Percentiles rank a stretch among this genome's conserved stretches.
phyloP scores from a whole-genome alignment of 2,797 vertebrate genomes.

The Chelmon rostratus region DNA sequence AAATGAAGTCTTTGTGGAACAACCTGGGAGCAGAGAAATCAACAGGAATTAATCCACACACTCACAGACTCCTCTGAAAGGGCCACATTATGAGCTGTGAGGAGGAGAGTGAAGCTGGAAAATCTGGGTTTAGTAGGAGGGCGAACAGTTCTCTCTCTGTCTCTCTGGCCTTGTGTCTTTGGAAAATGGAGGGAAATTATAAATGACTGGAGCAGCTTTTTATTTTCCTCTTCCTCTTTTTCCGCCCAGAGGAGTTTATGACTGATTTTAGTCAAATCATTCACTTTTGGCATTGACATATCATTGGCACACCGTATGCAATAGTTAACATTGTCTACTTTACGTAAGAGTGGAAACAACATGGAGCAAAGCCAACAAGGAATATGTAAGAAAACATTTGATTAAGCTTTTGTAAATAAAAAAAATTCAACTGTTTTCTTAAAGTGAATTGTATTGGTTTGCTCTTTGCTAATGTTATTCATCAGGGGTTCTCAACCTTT shows the following conservation, averaged over 20 bases:
- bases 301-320: background rate
- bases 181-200: conserved; percentile 62
- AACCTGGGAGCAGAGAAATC: conserved; percentile 24
- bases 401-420: too few relatives aligned
- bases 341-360: background rate
- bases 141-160: conserved; percentile 57
- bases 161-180: conserved; percentile 37
- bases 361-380: background rate
- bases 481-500: too few relatives aligned
- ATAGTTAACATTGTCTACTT: too few relatives aligned
- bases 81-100: conserved; percentile 58
- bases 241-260: background rate
- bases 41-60: conserved; percentile 6
- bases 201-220: conserved; percentile 47
- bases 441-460: too few relatives aligned
- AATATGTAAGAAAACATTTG: too few relatives aligned
- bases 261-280: background rate
- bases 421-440: too few relatives aligned
- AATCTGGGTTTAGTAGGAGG: conserved; percentile 50
- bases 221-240: conserved; percentile 29
- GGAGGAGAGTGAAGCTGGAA: conserved; percentile 57
- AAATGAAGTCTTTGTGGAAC: conserved; percentile 18
- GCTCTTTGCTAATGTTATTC: too few relatives aligned
- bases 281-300: conserved; percentile 13
- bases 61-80: conserved; percentile 46